Evolutionary conservation across 1,140 invertebrate genomes (phyloP), one percentile per base, ranked within the genome.

Genomic region (Onthophagus taurus): DNA sequence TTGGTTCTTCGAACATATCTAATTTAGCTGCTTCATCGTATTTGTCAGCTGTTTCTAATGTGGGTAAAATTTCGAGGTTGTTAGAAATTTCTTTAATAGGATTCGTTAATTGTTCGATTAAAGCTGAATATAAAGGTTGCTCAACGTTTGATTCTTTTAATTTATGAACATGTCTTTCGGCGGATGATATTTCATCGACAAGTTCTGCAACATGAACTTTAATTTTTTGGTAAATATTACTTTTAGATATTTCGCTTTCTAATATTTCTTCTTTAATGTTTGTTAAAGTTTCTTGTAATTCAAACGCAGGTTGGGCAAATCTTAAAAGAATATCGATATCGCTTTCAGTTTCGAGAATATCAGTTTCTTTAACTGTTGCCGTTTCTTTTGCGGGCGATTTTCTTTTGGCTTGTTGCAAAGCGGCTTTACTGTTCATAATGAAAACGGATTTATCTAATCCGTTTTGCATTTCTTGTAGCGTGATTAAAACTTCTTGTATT

Each of bases 401-500:
- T 29, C 29, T 29, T 9, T 41, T 21, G 11, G 21, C 23, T 2
- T 14, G 19, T 8, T 23, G 17, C 14, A 41, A 44, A 13, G 53
- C 53, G 18, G 50, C 58, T 29, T 64, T 52, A 56, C 65, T 64
- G 9, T 44, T 60, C 54, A 17, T 66, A 47, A 36, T 61, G 63
- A 39, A 61, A 48, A 70, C 66, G 7, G 71, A 61, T 48, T 68
- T 69, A 48, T 68, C 65, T 42, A 74, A 57, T 44, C 66, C 63
- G 29, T 48, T 58, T 62, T 69, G 68, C 33, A 73, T 60, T 54
- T 72, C 70, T 55, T 73, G 70, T 23, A 73, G 63, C 7, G 71
- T 69, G 13, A 62, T 66, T 20, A 70, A 66, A 54, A 74, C 72
- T 53, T 72, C 67, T 45, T 63, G 59, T 12, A 57, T 58, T 9